Evolutionary conservation across 2,113 vertebrate genomes (phyloP).

Genomic region (Coryphaenoides rupestris): DNA sequence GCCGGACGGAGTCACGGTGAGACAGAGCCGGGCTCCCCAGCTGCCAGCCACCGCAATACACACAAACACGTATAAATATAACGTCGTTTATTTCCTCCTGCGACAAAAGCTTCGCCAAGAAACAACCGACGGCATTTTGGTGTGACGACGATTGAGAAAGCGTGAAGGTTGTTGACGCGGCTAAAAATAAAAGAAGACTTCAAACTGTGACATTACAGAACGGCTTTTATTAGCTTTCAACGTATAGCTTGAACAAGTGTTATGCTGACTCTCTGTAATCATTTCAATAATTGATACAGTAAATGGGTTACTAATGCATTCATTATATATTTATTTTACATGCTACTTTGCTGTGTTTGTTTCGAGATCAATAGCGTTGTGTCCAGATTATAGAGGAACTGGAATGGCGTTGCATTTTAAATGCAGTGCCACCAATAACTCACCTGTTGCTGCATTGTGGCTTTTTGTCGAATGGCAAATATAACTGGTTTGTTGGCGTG

Average conservation of each 20-base stretch:
- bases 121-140: too few relatives aligned
- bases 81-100: too few relatives aligned
- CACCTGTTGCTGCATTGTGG: background rate
- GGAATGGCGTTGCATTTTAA: background rate
- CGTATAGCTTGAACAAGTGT: constrained; percentile 22
- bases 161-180: too few relatives aligned
- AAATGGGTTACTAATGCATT: constrained; percentile 10
- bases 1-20: too few relatives aligned
- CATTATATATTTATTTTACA: background rate
- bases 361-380: constrained; percentile 24
- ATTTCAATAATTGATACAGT: constrained; percentile 30
- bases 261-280: constrained; percentile 23
- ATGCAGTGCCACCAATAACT: background rate
- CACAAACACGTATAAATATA: too few relatives aligned
- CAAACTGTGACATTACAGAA: background rate
- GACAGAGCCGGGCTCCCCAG: too few relatives aligned
- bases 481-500: constrained; percentile 10
- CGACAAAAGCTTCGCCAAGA: too few relatives aligned
- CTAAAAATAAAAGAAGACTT: too few relatives aligned
- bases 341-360: constrained; percentile 8
- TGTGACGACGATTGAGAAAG: too few relatives aligned
- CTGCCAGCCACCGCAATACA: too few relatives aligned
- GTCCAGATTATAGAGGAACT: constrained; percentile 16
- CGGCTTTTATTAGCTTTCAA: constrained; percentile 53
- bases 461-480: background rate